Percentiles rank a stretch among this genome's conserved stretches.
Evolutionary conservation across 2,797 vertebrate species (phyloP).

Genomic region (Gymnoscopelus microlampas): DNA sequence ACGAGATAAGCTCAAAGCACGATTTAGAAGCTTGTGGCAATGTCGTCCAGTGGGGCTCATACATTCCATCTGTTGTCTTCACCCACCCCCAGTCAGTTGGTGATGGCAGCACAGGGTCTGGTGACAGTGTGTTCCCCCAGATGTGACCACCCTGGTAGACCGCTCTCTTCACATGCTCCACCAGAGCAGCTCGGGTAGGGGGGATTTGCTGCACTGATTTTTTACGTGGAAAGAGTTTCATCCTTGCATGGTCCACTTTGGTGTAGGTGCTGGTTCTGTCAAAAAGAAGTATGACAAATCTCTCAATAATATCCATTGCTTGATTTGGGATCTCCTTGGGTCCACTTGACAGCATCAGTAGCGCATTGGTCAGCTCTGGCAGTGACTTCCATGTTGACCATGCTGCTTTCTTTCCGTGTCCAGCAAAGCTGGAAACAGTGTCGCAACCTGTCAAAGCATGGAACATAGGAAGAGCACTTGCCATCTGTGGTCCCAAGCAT

Average conservation of each 20-base stretch:
- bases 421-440: conserved; percentile 21
- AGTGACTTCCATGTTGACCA: conserved; percentile 11
- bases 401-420: conserved; percentile 18
- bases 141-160: too few species aligned
- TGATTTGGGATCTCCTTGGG: not conserved
- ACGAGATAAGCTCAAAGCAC: too few species aligned
- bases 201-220: not conserved
- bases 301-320: not conserved
- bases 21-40: too few species aligned
- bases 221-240: conserved; percentile 6
- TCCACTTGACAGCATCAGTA: too few species aligned
- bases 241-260: not conserved
- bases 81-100: too few species aligned
- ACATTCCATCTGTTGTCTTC: too few species aligned
- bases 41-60: too few species aligned
- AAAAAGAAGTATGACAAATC: not conserved
- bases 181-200: not conserved
- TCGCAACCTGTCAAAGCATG: conserved; percentile 28
- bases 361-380: too few species aligned
- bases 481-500: conserved; percentile 4
- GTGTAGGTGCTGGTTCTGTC: conserved; percentile 1
- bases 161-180: too few species aligned
- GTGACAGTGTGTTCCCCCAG: too few species aligned
- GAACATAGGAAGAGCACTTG: conserved; percentile 13
- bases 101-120: too few species aligned